phyloP scores from a whole-genome alignment of 1,140 invertebrate genomes.

The Euschistus heros region DNA sequence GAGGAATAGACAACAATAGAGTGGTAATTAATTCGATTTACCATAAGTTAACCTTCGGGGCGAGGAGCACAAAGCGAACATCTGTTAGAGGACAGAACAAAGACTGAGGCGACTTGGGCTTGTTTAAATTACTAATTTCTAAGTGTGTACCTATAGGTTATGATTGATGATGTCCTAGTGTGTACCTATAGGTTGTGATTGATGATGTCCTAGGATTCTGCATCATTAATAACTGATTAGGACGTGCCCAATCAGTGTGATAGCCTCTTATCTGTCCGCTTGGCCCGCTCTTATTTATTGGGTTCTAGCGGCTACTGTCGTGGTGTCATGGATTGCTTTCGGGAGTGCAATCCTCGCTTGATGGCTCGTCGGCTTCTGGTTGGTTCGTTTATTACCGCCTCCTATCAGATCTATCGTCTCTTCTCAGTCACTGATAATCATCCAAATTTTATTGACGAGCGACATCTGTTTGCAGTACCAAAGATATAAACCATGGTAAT shows the following conservation, averaged over 20 bases:
- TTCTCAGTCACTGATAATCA: not conserved
- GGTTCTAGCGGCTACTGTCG: no score
- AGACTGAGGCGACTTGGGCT: not conserved
- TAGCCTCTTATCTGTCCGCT: not conserved
- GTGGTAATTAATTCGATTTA: constrained; percentile 4
- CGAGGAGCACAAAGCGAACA: not conserved
- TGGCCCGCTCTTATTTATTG: no score
- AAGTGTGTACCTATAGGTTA: not conserved
- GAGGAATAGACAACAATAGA: not conserved
- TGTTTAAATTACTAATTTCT: constrained; percentile 7
- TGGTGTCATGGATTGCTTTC: no score
- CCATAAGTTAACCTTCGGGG: not conserved
- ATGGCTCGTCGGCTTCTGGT: no score
- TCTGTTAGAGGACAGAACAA: not conserved
- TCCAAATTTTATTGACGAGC: no score
- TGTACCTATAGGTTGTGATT: not conserved
- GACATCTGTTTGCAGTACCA: no score
- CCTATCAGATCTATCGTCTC: no score
- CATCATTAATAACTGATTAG: constrained; percentile 1
- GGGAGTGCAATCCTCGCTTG: no score
- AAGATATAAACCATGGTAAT: no score
- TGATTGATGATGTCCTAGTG: not conserved
- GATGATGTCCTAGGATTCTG: not conserved
- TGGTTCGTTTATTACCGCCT: no score
- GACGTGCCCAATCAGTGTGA: not conserved